A percentile compares a stretch with the other conserved stretches of the same genome.
Conservation (phyloP, 2,113 vertebrate genomes). For the Mustela lutreola region DNA sequence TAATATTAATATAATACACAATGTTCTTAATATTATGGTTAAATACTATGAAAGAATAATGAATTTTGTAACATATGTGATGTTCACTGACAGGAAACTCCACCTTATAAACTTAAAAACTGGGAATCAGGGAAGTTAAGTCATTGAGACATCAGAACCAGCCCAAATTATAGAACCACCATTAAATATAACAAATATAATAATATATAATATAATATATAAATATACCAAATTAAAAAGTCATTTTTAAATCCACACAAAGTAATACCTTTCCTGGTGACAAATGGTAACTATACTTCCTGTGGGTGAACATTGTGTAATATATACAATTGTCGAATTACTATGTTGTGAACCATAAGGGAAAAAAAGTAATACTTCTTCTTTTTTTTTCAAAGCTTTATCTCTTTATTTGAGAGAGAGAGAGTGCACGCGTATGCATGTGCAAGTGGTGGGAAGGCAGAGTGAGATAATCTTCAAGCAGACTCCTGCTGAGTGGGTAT, state of each 20-base stretch:
- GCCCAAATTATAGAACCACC: background rate
- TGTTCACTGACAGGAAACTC: background rate
- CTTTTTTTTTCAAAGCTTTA: background rate
- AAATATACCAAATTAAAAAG: background rate
- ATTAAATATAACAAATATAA: background rate
- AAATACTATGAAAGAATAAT: background rate
- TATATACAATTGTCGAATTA: background rate
- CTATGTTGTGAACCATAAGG: background rate
- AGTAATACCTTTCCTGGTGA: background rate
- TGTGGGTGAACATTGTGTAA: background rate
- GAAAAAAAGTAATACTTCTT: background rate
- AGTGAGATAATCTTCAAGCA: background rate
- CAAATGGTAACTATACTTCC: too few species aligned
- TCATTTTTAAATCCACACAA: background rate
- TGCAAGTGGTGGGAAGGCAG: background rate
- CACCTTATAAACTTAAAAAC: background rate
- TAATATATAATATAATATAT: background rate
- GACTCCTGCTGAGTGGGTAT: background rate
- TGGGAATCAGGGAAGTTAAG: background rate
- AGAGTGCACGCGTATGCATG: accelerated
- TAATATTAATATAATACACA: background rate
- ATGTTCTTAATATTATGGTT: background rate
- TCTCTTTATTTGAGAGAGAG: background rate
- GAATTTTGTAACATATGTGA: background rate
- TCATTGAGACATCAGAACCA: background rate